These are phyloP conservation scores for Orchesellides sinensis DNA, from an alignment of 2,888 invertebrate species.

Conservation along the genomic window DNA sequence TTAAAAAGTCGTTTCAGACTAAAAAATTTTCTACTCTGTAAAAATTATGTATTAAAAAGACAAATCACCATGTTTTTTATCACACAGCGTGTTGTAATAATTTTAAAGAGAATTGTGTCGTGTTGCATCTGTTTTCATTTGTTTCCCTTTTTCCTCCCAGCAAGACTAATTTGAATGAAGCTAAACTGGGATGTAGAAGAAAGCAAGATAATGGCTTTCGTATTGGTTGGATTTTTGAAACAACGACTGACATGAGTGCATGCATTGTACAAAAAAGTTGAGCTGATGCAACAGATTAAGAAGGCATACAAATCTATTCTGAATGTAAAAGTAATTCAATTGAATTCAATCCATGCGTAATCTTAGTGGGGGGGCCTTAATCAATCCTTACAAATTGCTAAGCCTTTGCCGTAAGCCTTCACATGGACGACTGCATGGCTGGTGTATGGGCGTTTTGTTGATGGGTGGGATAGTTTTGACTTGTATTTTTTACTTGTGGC, in stretches of 20 bases:
- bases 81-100: background rate
- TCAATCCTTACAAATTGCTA: conserved; percentile 43
- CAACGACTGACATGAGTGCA: background rate
- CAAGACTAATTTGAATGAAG: conserved; percentile 23
- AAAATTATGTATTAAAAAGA: conserved; percentile 24
- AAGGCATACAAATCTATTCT: conserved; percentile 50
- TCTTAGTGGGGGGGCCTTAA: conserved; percentile 44
- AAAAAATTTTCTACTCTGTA: too few species aligned
- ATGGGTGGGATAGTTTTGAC: background rate
- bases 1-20: conserved; percentile 10
- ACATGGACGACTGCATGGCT: background rate
- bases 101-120: background rate
- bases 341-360: conserved; percentile 52
- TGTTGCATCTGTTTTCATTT: conserved; percentile 24
- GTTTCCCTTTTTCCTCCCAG: conserved; percentile 24
- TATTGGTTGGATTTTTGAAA: background rate
- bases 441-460: background rate
- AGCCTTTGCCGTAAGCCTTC: conserved; percentile 31
- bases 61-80: conserved; percentile 20
- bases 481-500: conserved; percentile 2
- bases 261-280: conserved; percentile 1
- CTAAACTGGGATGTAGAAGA: background rate
- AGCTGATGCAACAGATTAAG: conserved; percentile 56
- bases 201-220: conserved; percentile 1
- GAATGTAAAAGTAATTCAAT: conserved; percentile 48